Evolutionary conservation across 1,140 invertebrate genomes (phyloP), one percentile per base, ranked within the genome.

Genomic region (Lordiphosa clarofinis): DNA sequence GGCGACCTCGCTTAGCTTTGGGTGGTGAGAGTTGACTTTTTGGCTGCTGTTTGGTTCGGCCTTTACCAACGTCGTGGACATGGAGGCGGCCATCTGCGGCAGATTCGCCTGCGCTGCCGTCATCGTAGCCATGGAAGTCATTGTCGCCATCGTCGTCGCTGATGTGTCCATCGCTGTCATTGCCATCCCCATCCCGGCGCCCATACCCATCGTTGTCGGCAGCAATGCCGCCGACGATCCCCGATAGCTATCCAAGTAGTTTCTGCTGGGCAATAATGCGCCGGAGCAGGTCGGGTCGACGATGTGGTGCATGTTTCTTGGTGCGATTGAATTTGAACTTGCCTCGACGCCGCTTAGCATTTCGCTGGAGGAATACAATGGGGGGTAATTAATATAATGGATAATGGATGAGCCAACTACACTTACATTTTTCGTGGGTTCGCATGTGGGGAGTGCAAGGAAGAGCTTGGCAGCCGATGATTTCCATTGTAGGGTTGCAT

Each of bases 271-370:
- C 76, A 81, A 89, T 89, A 78, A 87, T 89, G 55, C 86, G 89
- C 70, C 78, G 88, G 70, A 89, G 78, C 53, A 89, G 65, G 50
- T 84, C 84, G 68, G 88, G 88, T 87, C 88, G 70, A 35, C 88
- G 69, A 62, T 89, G 91, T 90, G 92, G 92, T 87, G 91, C 92
- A 90, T 95, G 94, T 89, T 94, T 91, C 90, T 95, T 95, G 92
- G 93, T 92, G 91, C 93, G 91, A 90, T 94, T 92, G 91, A 95
- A 95, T 90, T 94, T 93, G 90, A 92, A 91, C 89, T 93, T 92
- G 90, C 92, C 92, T 93, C 93, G 90, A 90, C 93, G 92, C 93
- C 94, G 94, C 93, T 94, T 88, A 60, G 63, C 44, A 54, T 56
- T 91, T 90, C 88, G 62, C 84, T 88, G 38, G 31, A 47, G 10